phyloP scores from a whole-genome alignment of 2,113 vertebrate genomes.

The Prochilodus magdalenae region DNA sequence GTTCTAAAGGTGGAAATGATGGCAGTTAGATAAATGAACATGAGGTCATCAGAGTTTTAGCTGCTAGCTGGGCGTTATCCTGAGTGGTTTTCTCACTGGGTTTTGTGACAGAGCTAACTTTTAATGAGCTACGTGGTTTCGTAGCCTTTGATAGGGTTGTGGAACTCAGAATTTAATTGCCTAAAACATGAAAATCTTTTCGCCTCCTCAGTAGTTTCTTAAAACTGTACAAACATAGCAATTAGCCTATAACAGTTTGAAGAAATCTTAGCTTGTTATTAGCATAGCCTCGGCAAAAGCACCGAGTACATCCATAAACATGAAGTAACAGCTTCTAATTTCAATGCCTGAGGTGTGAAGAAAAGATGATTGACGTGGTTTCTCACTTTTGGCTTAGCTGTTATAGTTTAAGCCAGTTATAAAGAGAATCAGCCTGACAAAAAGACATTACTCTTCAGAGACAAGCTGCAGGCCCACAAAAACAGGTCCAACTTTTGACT shows the following conservation, averaged over 20 bases:
- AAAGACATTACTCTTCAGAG: neutral
- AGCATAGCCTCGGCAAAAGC: no score
- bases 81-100: neutral
- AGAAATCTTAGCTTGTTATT: no score
- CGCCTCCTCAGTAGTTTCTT: neutral
- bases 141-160: neutral
- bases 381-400: neutral
- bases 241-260: neutral
- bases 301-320: neutral
- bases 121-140: neutral
- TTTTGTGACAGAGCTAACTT: neutral
- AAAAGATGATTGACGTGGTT: neutral
- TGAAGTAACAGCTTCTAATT: neutral
- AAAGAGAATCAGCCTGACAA: no score
- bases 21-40: neutral
- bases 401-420: neutral
- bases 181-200: neutral
- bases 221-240: neutral
- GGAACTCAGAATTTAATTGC: neutral
- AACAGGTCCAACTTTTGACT: neutral
- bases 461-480: neutral
- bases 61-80: neutral
- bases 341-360: neutral
- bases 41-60: neutral
- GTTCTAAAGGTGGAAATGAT: constrained; percentile 1